Base-by-base conservation (phyloP, 2,797 vertebrate genomes). In the Megalops cyprinoides region DNA sequence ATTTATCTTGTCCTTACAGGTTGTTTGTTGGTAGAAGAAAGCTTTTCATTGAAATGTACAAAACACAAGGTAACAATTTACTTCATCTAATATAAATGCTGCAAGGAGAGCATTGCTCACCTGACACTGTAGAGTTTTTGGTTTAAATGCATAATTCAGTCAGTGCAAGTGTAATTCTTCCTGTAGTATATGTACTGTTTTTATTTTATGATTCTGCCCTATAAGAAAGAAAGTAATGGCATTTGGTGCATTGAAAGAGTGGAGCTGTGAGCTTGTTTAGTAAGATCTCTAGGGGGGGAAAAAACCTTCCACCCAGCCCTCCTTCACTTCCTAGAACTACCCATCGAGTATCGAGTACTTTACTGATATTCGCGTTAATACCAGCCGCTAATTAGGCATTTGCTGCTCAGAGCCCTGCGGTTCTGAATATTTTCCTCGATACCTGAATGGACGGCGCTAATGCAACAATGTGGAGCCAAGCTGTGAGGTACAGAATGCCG, bases 21-120 rank as follows among this genome's bases (percentile, higher is more conserved):
- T 91, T 99, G 98, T 92, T 92, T 92, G 88, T 96, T 99, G 95
- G 94, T 94, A 0, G 98, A 99, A 91, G 97, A 98, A 87, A 97
- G 96, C 93, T 98, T 99, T 92, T 97, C 96, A 88, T 94, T 99
- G 93, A 96, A 95, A 92, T 99, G 97, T 94, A 96, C 97, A 81
- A 96, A 98, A 94, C 98, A 99, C 84, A 96, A 99, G 97, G 98
- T 99, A 91, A 81, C 73, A 62, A 48, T 65, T 51, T 77, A 37
- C n/a, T 80, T 58, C 48, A n/a, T n/a, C n/a, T n/a, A n/a, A n/a
- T 44, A 44, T 39, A 23, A 18, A 69, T 31, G 34, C 10, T 14
- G 28, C 12, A 65, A 31, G 31, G 34, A 69, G 42, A 69, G 34
- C 34, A 69, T 39, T 69, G 25, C 2, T 62, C 58, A 25, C 2